Evolutionary conservation across 2,888 invertebrate species (phyloP), one percentile per base, ranked within the genome.

Genomic region (Spodoptera exigua): DNA sequence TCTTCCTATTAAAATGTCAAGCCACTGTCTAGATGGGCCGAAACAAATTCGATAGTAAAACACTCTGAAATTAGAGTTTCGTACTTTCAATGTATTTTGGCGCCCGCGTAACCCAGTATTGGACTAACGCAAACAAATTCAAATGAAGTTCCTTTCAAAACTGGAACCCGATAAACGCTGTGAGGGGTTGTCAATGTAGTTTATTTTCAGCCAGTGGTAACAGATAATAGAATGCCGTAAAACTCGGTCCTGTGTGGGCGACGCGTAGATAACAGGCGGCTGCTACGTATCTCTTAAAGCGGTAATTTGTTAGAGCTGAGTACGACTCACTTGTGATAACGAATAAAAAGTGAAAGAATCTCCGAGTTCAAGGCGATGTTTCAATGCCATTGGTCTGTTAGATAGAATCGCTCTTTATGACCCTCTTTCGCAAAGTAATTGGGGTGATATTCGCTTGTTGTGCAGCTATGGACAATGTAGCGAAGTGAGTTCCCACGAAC

Each of bases 161-260:
- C 76, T 83, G 70, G 70, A 71, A 78, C 80, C 64, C 76, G 82
- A 85, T 86, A 83, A 74, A 60, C 52, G 58, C 57, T 68, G 62
- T 63, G 70, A 73, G 79, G 83, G 84, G 82, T 77, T 81, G 83
- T 80, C 76, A 67, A 78, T 79, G 81, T 80, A 83, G 87, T 90
- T 88, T 90, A 90, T 90, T 91, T 91, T 89, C 86, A 91, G 88
- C 83, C 83, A 86, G 86, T 84, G 85, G 87, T 84, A 84, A 86
- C 83, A 88, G 90, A 91, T 92, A 91, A 88, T 89, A 87, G 82
- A 74, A 80, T 68, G 84, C 82, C 85, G 85, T 91, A 90, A 92
- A 92, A 86, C 87, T 82, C 75, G 79, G 83, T 74, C 82, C 76
- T 75, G 81, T 86, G 92, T 93, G 88, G 93, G 92, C 86, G 91